Percentiles rank a stretch among this genome's conserved stretches.
phyloP scores from a whole-genome alignment of 2,888 invertebrate species.

The Euplagia quadripunctaria region DNA sequence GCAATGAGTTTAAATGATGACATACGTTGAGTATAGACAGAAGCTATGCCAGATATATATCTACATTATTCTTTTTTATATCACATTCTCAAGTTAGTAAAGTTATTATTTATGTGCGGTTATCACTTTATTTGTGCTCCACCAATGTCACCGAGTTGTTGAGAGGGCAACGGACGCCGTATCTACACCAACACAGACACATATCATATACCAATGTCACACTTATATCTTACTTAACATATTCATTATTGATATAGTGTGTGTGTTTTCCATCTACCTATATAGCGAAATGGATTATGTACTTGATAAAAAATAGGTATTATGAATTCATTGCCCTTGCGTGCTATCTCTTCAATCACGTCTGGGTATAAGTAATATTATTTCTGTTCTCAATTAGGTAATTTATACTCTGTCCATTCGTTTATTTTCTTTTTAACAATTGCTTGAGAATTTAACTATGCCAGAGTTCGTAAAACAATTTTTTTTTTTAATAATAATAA shows the following conservation, averaged over 20 bases:
- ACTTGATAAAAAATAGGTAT: conserved; percentile 73
- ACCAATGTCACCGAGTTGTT: conserved; percentile 86
- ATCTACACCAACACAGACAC: conserved; percentile 73
- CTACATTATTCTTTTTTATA: conserved; percentile 49
- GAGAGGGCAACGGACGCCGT: conserved; percentile 84
- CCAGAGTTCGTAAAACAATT: too few relatives aligned
- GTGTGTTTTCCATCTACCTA: conserved; percentile 65
- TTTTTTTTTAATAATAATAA: too few relatives aligned
- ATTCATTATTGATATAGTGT: conserved; percentile 51
- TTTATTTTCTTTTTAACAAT: too few relatives aligned
- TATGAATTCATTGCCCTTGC: conserved; percentile 79
- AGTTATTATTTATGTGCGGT: conserved; percentile 71
- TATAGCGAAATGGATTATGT: conserved; percentile 68
- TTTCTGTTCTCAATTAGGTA: conserved; percentile 11
- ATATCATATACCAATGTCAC: conserved; percentile 58
- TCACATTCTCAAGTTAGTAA: too few relatives aligned
- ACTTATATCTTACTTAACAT: conserved; percentile 59
- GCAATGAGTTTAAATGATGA: conserved; percentile 48
- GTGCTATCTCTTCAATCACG: conserved; percentile 63
- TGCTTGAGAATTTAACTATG: too few relatives aligned
- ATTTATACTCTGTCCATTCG: too few relatives aligned
- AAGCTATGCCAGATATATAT: conserved; percentile 59
- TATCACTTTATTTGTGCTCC: conserved; percentile 83
- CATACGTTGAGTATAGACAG: conserved; percentile 58
- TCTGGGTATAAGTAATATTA: conserved; percentile 47